phyloP scores from a whole-genome alignment of 2,797 vertebrate species.

The Ptychobarbus kaznakovi region DNA sequence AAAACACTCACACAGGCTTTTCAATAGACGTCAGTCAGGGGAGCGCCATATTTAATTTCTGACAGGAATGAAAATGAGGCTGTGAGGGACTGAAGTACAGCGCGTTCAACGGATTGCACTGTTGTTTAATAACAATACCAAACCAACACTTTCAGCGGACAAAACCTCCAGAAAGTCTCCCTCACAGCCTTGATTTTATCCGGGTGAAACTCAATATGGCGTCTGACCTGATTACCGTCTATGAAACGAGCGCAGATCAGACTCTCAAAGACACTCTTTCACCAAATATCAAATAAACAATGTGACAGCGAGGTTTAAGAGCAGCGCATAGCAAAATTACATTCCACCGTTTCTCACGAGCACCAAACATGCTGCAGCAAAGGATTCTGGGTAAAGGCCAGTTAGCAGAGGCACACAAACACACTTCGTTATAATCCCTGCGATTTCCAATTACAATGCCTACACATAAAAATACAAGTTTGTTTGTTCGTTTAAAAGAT shows the following conservation, averaged over 20 bases:
- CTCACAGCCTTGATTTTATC: not conserved
- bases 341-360: slow-evolving; percentile 35
- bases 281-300: not conserved
- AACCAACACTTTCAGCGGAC: too few relatives aligned
- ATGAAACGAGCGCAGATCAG: not conserved
- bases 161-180: not conserved
- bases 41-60: not conserved
- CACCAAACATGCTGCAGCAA: slow-evolving; percentile 26
- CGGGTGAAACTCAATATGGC: not conserved
- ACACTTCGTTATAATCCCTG: not conserved
- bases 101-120: not conserved
- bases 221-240: not conserved
- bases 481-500: not conserved
- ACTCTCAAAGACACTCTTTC: not conserved
- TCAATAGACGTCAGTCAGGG: not conserved
- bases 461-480: not conserved
- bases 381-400: slow-evolving; percentile 37
- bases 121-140: not conserved
- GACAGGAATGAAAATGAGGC: not conserved
- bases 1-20: slow-evolving; percentile 8
- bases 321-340: slow-evolving; percentile 39
- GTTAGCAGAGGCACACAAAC: slow-evolving; percentile 13
- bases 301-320: not conserved
- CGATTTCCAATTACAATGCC: not conserved
- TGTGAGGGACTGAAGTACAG: not conserved